Percentiles rank a stretch among this genome's conserved stretches.
Conservation (phyloP, 2,888 invertebrate genomes). For the Aspidiotus destructor region DNA sequence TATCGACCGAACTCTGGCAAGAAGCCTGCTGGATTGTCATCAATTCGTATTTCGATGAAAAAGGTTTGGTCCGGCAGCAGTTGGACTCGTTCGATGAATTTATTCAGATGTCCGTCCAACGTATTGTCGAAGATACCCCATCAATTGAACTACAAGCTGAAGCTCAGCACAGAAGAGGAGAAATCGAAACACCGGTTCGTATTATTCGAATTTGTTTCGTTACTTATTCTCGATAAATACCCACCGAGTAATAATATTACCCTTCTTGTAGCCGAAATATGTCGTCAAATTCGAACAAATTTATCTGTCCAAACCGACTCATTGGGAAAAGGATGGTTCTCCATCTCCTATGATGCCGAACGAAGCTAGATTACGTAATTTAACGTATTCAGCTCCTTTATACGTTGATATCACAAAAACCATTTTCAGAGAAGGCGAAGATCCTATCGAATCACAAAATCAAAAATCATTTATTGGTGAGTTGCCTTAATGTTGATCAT, state of each 20-base stretch:
- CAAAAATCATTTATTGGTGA: conserved; percentile 59
- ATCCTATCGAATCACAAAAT: conserved; percentile 66
- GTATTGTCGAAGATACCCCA: conserved; percentile 98
- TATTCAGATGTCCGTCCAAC: conserved; percentile 98
- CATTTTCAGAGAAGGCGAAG: conserved; percentile 79
- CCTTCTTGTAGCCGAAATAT: conserved; percentile 61
- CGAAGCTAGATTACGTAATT: conserved; percentile 90
- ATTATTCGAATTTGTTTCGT: conserved; percentile 24
- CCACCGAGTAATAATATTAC: background rate
- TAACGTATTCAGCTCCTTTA: conserved; percentile 95
- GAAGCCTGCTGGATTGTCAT: conserved; percentile 99
- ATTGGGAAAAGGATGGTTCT: conserved; percentile 99
- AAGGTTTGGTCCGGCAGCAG: conserved; percentile 97
- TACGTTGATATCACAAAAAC: conserved; percentile 99
- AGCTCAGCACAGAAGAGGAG: conserved; percentile 89
- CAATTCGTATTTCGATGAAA: conserved; percentile 99
- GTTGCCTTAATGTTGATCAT: background rate
- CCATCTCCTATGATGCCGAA: conserved; percentile 99
- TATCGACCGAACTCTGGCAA: conserved; percentile 97
- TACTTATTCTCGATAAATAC: background rate
- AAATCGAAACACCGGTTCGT: conserved; percentile 71
- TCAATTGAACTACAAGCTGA: conserved; percentile 96
- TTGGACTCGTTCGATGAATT: conserved; percentile 99
- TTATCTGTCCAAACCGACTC: conserved; percentile 97
- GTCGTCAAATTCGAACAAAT: conserved; percentile 97